Evolutionary conservation across 1,140 invertebrate species (phyloP).

Genomic region (Vanessa tameamea): DNA sequence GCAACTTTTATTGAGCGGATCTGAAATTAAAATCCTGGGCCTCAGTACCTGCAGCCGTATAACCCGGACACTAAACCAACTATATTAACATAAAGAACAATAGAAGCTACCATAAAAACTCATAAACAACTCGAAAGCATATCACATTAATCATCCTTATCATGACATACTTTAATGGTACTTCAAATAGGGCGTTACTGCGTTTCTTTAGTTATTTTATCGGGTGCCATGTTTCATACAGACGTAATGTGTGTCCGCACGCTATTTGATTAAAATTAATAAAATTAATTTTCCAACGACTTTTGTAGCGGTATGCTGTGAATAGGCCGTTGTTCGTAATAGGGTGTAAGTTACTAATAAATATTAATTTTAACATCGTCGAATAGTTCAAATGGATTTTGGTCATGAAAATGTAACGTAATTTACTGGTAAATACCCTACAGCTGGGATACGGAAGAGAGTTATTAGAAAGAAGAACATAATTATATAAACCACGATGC

Average conservation of each 20-base stretch:
- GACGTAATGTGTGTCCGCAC: constrained; percentile 69
- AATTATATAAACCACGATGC: no score
- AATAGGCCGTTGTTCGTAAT: constrained; percentile 20
- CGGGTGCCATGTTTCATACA: constrained; percentile 62
- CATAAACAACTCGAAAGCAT: constrained; percentile 56
- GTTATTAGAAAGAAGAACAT: no score
- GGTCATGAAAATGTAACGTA: neutral
- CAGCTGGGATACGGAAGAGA: no score
- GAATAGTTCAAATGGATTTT: neutral
- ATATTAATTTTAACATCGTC: neutral
- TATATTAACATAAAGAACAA: constrained; percentile 14
- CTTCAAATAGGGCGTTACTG: constrained; percentile 63
- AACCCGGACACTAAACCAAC: neutral
- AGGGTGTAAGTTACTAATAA: constrained; percentile 15
- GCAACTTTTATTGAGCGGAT: no score
- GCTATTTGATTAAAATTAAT: constrained; percentile 75
- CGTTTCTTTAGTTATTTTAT: constrained; percentile 64
- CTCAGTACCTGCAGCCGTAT: no score
- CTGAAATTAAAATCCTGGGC: no score
- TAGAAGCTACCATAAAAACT: constrained; percentile 44
- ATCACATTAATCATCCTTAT: constrained; percentile 68
- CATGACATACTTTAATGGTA: constrained; percentile 68
- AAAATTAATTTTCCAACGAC: constrained; percentile 57
- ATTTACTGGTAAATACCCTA: no score
- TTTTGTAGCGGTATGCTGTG: constrained; percentile 34